These are phyloP conservation scores for Erythrocercus mccallii DNA, from an alignment of 2,113 vertebrate genomes.

Conservation along the genomic window DNA sequence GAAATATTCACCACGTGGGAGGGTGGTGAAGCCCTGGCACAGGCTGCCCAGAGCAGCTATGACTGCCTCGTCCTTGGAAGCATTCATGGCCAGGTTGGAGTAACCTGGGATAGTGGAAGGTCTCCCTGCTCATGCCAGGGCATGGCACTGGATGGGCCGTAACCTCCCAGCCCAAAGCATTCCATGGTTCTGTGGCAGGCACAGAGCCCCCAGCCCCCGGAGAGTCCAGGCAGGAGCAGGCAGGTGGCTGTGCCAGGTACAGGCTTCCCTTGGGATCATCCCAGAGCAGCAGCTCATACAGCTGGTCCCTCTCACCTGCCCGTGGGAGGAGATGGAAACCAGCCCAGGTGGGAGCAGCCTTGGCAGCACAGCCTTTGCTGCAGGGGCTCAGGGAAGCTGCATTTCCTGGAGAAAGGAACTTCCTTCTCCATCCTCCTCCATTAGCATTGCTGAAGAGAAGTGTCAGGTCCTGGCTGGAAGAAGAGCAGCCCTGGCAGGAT, in stretches of 20 bases:
- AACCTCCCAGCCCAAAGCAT: not conserved
- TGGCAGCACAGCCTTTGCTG: not conserved
- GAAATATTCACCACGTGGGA: not conserved
- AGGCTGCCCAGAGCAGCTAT: not conserved
- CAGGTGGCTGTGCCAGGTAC: not conserved
- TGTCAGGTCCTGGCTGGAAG: not conserved
- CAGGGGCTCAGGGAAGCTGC: not conserved
- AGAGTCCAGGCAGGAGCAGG: accelerated
- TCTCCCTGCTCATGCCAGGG: not conserved
- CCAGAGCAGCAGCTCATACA: not conserved
- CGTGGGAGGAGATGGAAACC: not conserved
- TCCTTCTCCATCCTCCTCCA: not conserved
- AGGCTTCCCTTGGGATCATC: not conserved
- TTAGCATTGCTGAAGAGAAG: not conserved
- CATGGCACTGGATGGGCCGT: not conserved
- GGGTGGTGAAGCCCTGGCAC: not conserved
- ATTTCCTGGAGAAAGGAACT: not conserved
- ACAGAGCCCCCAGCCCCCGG: not conserved
- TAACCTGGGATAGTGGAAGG: not conserved
- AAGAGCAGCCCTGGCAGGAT: not conserved
- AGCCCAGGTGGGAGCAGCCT: not conserved
- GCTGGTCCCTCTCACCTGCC: not conserved
- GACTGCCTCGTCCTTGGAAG: not conserved
- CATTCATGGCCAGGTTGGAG: not conserved
- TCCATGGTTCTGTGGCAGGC: not conserved